Evolutionary conservation across 2,888 invertebrate species (phyloP).

Genomic region (Drosophila maculinotata): DNA sequence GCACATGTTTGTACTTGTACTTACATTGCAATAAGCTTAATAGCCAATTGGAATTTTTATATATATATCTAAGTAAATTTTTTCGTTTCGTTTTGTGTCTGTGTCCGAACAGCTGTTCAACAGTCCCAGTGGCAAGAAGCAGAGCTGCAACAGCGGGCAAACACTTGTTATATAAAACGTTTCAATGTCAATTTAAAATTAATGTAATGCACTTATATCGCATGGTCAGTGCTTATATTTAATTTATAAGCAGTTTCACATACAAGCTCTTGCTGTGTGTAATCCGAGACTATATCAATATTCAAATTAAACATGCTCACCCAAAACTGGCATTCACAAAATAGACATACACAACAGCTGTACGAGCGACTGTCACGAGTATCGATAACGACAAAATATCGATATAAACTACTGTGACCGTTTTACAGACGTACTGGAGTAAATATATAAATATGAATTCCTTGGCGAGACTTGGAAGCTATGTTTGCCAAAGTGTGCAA

Average conservation of each 20-base stretch:
- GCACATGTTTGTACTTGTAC: constrained; percentile 14
- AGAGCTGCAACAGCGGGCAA: constrained; percentile 34
- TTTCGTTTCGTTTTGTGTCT: constrained; percentile 4
- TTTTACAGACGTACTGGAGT: neutral
- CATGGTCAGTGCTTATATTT: constrained; percentile 5
- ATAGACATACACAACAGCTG: constrained; percentile 46
- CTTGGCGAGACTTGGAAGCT: constrained; percentile 64
- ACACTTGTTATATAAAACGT: constrained; percentile 68
- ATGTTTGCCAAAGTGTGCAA: constrained; percentile 76
- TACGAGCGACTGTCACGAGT: neutral
- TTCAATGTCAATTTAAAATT: constrained; percentile 60
- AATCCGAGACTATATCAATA: constrained; percentile 7
- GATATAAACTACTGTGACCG: neutral
- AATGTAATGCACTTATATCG: constrained; percentile 1
- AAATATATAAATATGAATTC: constrained; percentile 78
- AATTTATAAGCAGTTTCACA: neutral
- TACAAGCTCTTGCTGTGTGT: constrained; percentile 3
- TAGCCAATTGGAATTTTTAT: neutral
- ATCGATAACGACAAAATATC: constrained; percentile 26
- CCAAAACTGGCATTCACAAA: constrained; percentile 43
- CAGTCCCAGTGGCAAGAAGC: constrained; percentile 42
- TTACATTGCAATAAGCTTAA: constrained; percentile 11
- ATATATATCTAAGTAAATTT: too few species aligned
- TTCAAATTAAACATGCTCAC: constrained; percentile 35
- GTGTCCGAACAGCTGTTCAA: constrained; percentile 50